Evolutionary conservation across 2,888 invertebrate species (phyloP), one percentile per base, ranked within the genome.

Genomic region (Pandemis heparana): DNA sequence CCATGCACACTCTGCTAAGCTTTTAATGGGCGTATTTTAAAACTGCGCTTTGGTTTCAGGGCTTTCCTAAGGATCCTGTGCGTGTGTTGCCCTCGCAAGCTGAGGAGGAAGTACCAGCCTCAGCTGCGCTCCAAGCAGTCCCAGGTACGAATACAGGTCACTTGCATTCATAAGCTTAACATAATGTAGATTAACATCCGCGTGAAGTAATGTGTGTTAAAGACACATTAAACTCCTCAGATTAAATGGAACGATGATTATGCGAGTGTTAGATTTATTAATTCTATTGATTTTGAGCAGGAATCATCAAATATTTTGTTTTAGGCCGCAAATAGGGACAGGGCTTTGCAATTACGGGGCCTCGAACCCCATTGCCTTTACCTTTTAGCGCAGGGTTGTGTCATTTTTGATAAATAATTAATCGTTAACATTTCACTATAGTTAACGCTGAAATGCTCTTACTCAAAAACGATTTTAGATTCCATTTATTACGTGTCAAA

Each of bases 31-130:
- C 8, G 5, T 1, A 53, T 56, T 56, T 56, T 56, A 53, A n/a
- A 53, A 71, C n/a, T 61, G 48, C 77, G 74, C 80, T 81, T 79
- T 90, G 91, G 90, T 94, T 96, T 32, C 97, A 98, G 99, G 91
- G 99, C 99, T 23, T 99, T 99, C 90, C 96, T 97, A 72, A 96
- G 98, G 85, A 97, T 99, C 82, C 93, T 99, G 75, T 99, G 98
- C 93, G 97, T 96, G 63, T 98, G 98, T 92, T 98, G 98, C 90
- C 98, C 98, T 1, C 95, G 97, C 80, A 96, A 97, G 85, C 95
- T 98, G 81, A 95, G 97, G 79, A 95, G 97, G 87, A 96, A 97
- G 91, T 97, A 98, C 91, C 96, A 97, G 86, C 97, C 97, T 32
- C 97, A 97, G 79, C 96, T 98, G 86, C 96, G 98, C 80, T 97